Conservation (phyloP, 2,113 vertebrate genomes). For the Heliornis fulica region DNA sequence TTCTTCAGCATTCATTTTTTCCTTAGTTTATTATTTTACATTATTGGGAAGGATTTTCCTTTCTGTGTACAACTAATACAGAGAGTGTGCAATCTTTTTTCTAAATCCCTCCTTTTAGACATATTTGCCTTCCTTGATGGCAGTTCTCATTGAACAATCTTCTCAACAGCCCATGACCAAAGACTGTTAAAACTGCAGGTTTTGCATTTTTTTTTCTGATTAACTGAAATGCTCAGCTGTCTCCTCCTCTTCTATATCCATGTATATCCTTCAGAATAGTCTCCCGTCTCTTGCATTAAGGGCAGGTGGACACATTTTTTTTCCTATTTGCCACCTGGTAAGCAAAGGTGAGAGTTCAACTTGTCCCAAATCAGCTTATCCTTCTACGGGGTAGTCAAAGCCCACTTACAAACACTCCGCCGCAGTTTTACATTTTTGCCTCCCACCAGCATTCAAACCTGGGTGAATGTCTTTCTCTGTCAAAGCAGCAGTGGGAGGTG, state of each 20-base stretch:
- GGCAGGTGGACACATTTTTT: constrained; percentile 17
- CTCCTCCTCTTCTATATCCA: not conserved
- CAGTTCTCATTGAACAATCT: not conserved
- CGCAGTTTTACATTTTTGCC: constrained; percentile 68
- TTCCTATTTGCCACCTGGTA: constrained; percentile 9
- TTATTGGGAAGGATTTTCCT: not conserved
- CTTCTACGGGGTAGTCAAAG: constrained; percentile 51
- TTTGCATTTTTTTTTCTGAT: not conserved
- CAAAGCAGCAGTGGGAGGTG: constrained; percentile 72
- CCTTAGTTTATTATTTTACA: not conserved
- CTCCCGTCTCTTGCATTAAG: not conserved
- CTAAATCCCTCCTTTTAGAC: not conserved
- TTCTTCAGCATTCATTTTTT: not conserved
- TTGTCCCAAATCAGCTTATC: constrained; percentile 35
- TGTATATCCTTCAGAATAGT: not conserved
- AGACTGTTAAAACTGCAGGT: not conserved
- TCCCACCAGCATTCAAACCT: constrained; percentile 67
- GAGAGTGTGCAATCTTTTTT: not conserved
- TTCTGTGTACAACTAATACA: not conserved
- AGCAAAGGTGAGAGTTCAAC: constrained; percentile 36
- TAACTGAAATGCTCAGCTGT: not conserved
- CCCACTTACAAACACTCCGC: constrained; percentile 65
- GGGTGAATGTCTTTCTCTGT: constrained; percentile 75
- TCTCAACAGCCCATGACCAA: not conserved
- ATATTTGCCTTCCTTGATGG: not conserved